Evolutionary conservation across 2,888 invertebrate species (phyloP).

Genomic region (Metallyticus violacea): DNA sequence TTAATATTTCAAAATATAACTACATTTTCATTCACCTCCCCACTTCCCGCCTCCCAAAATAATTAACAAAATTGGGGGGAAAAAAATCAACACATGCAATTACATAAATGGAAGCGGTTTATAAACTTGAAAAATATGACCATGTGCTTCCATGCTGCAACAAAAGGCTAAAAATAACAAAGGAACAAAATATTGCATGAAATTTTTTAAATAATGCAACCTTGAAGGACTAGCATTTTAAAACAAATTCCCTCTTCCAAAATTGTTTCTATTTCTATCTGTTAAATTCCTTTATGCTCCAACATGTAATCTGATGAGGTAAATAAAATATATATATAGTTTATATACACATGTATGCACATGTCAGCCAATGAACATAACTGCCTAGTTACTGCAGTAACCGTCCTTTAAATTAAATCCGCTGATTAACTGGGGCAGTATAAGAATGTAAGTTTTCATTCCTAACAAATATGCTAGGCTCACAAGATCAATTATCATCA

Average conservation of each 20-base stretch:
- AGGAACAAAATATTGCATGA: slow-evolving; percentile 8
- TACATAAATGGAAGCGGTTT: neutral
- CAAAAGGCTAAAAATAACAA: neutral
- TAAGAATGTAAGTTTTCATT: neutral
- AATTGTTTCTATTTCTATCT: neutral
- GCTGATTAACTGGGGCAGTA: neutral
- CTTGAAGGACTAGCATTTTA: slow-evolving; percentile 2
- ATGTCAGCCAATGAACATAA: neutral
- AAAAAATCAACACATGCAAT: neutral
- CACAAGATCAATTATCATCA: too few relatives aligned
- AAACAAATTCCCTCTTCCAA: neutral
- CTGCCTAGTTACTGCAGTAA: neutral
- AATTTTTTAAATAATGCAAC: neutral
- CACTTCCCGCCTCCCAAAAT: too few relatives aligned
- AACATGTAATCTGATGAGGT: neutral
- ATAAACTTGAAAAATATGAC: neutral
- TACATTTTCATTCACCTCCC: too few relatives aligned
- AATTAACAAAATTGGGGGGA: neutral
- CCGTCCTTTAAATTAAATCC: neutral
- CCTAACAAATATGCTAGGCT: neutral
- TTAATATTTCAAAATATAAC: neutral
- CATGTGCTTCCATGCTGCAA: neutral
- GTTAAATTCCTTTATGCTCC: neutral
- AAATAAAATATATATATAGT: neutral
- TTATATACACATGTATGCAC: neutral